Evolutionary conservation across 1,140 invertebrate species (phyloP).

Genomic region (Drosophila lacertosa): DNA sequence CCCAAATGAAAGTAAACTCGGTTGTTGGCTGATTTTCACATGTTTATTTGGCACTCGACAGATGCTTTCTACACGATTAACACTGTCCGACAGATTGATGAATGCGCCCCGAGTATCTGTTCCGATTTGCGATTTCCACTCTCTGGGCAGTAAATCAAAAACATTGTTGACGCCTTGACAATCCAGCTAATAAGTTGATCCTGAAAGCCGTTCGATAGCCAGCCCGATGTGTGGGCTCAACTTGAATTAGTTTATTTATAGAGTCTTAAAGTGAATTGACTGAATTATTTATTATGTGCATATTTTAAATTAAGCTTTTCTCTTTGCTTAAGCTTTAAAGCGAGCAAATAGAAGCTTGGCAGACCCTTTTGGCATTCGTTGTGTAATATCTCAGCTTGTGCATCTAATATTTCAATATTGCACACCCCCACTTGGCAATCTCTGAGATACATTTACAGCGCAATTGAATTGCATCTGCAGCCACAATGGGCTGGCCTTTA

Average conservation of each 20-base stretch:
- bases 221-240: neutral
- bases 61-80: conserved; percentile 52
- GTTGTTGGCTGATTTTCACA: conserved; percentile 25
- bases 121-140: neutral
- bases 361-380: conserved; percentile 1
- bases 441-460: conserved; percentile 39
- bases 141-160: conserved; percentile 22
- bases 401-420: conserved; percentile 21
- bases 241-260: neutral
- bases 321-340: no score
- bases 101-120: conserved; percentile 14
- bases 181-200: neutral
- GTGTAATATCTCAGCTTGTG: conserved; percentile 8
- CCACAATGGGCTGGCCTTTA: conserved; percentile 55
- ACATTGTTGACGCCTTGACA: neutral
- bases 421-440: conserved; percentile 19
- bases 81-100: conserved; percentile 40
- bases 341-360: neutral
- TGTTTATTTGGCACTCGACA: conserved; percentile 20
- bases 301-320: no score
- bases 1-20: conserved; percentile 38
- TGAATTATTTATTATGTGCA: no score
- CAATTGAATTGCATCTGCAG: conserved; percentile 42
- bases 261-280: no score
- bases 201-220: conserved; percentile 3